phyloP scores from a whole-genome alignment of 2,888 invertebrate species.

The Polyommatus iphigenia region DNA sequence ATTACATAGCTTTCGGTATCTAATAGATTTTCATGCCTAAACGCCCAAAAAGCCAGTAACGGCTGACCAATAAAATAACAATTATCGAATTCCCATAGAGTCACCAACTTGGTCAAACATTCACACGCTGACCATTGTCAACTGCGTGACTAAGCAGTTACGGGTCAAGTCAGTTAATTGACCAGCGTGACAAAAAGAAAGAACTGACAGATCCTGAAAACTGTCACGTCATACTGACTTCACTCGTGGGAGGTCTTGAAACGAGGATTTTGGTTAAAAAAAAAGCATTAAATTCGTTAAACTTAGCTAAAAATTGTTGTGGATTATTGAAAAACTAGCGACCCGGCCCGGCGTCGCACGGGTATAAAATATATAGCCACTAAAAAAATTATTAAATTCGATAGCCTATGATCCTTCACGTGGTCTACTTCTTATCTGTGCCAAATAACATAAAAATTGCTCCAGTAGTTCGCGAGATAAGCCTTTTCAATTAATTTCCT shows the following conservation, averaged over 20 bases:
- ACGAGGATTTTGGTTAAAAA: not conserved
- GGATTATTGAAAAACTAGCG: too few relatives aligned
- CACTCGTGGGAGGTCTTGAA: conserved; percentile 27
- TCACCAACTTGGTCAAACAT: conserved; percentile 6
- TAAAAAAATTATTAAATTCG: too few relatives aligned
- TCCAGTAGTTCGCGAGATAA: too few relatives aligned
- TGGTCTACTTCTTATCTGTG: too few relatives aligned
- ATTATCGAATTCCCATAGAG: not conserved
- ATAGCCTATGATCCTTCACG: too few relatives aligned
- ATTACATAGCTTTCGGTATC: too few relatives aligned
- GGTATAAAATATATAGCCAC: too few relatives aligned
- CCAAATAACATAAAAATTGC: too few relatives aligned
- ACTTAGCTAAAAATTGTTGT: not conserved
- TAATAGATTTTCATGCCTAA: too few relatives aligned
- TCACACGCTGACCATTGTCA: conserved; percentile 12
- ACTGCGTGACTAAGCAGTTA: not conserved
- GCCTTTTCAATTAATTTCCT: too few relatives aligned
- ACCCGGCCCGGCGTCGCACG: too few relatives aligned
- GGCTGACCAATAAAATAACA: not conserved
- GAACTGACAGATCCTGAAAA: not conserved
- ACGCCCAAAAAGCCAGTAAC: not conserved
- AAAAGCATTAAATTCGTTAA: not conserved
- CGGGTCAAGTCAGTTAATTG: conserved; percentile 8
- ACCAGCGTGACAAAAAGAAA: conserved; percentile 8
- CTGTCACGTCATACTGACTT: conserved; percentile 7